These are phyloP conservation scores for Popillia japonica DNA, from an alignment of 1,140 invertebrate genomes.

Conservation along the genomic window DNA sequence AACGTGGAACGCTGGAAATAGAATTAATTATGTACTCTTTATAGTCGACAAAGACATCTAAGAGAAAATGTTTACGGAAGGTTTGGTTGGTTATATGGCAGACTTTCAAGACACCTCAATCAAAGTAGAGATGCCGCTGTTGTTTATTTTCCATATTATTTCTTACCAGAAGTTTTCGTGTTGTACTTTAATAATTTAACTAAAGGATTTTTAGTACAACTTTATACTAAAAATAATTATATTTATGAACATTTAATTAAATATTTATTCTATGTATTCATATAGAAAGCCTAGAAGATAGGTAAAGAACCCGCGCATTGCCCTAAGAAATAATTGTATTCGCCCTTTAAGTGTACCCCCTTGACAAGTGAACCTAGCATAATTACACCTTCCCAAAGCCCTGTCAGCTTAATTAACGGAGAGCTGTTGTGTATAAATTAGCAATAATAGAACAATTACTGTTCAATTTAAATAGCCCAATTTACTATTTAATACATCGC, in stretches of 20 bases:
- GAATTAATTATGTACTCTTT: conserved; percentile 18
- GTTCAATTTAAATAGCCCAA: not conserved
- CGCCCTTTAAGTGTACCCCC: not conserved
- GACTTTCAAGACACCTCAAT: not conserved
- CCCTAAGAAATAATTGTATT: conserved; percentile 13
- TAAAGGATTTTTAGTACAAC: too few relatives aligned
- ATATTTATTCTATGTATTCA: too few relatives aligned
- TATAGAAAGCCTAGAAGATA: too few relatives aligned
- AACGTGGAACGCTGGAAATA: not conserved
- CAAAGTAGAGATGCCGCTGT: not conserved
- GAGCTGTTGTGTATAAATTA: conserved; percentile 11
- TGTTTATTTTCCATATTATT: too few relatives aligned
- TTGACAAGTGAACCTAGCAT: conserved; percentile 21
- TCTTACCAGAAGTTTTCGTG: not conserved
- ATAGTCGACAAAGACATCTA: not conserved
- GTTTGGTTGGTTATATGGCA: not conserved
- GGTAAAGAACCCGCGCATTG: not conserved
- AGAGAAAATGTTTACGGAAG: not conserved
- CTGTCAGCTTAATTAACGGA: not conserved
- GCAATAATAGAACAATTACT: not conserved
- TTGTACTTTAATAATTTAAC: too few relatives aligned
- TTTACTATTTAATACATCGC: too few relatives aligned
- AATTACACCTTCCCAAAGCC: not conserved
- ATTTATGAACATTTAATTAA: too few relatives aligned
- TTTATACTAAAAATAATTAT: too few relatives aligned